Conservation (phyloP, 2,888 invertebrate genomes). For the Tinea trinotella region DNA sequence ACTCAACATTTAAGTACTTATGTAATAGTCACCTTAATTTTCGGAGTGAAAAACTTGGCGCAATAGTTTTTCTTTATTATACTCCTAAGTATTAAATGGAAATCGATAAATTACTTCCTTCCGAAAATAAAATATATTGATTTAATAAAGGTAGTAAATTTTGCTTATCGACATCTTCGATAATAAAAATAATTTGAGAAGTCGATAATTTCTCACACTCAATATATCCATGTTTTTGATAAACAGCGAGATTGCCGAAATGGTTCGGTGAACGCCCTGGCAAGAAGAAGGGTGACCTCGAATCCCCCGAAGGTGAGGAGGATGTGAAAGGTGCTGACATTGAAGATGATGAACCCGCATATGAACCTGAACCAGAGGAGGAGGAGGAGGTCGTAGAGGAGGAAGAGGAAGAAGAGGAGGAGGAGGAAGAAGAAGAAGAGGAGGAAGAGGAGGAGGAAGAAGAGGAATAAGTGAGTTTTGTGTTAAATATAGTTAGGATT, state of each 20-base stretch:
- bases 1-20: no score
- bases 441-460: slow-evolving; percentile 77
- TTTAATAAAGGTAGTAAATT: no score
- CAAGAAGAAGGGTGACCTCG: slow-evolving; percentile 90
- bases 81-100: no score
- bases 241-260: slow-evolving; percentile 90
- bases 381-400: slow-evolving; percentile 79
- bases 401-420: slow-evolving; percentile 83
- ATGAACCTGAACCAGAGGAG: slow-evolving; percentile 82
- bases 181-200: no score
- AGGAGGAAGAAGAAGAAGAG: slow-evolving; percentile 81
- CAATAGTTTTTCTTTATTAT: no score
- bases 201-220: no score
- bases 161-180: no score
- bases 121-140: no score
- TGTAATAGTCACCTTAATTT: no score
- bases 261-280: slow-evolving; percentile 97
- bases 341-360: slow-evolving; percentile 76
- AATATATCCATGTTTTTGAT: neutral
- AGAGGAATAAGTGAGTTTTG: slow-evolving; percentile 53
- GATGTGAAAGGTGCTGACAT: slow-evolving; percentile 84
- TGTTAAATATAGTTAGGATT: no score
- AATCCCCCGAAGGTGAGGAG: slow-evolving; percentile 93
- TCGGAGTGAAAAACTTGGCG: no score
- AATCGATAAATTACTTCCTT: no score